Conservation (phyloP, 2,888 invertebrate species). For the Hyles lineata region DNA sequence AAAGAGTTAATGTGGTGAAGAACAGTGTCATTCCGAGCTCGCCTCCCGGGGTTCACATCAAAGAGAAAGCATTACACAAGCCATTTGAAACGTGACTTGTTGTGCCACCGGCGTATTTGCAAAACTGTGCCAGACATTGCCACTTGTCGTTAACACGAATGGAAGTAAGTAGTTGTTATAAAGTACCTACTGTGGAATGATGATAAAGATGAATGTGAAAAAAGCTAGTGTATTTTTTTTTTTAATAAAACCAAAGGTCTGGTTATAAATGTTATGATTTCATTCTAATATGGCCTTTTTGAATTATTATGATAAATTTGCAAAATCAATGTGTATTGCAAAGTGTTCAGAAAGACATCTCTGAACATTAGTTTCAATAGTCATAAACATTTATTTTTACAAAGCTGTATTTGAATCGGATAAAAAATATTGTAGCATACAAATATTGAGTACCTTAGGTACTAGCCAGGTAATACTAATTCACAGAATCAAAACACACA, state of each 20-base stretch:
- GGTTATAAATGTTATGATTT: too few species aligned
- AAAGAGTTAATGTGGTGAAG: conserved; percentile 51
- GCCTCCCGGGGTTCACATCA: conserved; percentile 45
- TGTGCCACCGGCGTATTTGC: conserved; percentile 25
- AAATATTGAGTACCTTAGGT: background rate
- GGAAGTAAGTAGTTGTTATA: conserved; percentile 22
- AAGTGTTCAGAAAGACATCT: too few species aligned
- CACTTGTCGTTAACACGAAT: background rate
- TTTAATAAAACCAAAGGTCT: too few species aligned
- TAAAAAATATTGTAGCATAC: too few species aligned
- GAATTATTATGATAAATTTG: too few species aligned
- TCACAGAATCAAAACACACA: background rate
- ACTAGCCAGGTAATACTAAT: background rate
- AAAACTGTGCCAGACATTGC: conserved; percentile 33
- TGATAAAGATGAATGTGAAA: background rate
- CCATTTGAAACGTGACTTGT: conserved; percentile 38
- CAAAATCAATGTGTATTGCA: too few species aligned
- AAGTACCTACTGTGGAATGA: conserved; percentile 40
- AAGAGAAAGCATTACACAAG: conserved; percentile 53
- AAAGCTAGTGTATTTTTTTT: too few species aligned
- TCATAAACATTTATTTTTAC: too few species aligned
- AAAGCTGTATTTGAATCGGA: too few species aligned
- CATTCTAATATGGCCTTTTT: too few species aligned
- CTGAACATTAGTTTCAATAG: too few species aligned
- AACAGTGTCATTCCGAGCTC: conserved; percentile 33